Percentiles rank a stretch among this genome's conserved stretches.
phyloP scores from a whole-genome alignment of 2,797 vertebrate species.

The Poliocrania exsul region DNA sequence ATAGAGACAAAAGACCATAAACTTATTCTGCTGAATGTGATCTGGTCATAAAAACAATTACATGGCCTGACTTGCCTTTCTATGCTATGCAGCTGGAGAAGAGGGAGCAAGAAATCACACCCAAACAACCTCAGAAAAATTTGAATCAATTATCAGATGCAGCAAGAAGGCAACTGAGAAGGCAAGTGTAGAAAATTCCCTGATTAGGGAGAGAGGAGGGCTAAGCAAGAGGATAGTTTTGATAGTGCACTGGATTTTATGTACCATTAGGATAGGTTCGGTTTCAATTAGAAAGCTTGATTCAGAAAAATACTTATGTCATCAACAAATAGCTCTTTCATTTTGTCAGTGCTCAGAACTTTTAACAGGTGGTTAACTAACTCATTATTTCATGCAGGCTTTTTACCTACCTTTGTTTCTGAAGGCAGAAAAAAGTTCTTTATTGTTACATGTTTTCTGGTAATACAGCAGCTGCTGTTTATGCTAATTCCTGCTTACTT shows the following conservation, averaged over 20 bases:
- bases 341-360: not conserved
- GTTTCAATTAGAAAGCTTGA: conserved; percentile 44
- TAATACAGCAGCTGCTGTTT: conserved; percentile 71
- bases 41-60: not conserved
- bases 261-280: not conserved
- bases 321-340: not conserved
- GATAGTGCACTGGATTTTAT: not conserved
- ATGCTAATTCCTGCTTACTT: conserved; percentile 79
- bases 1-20: not conserved
- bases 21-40: not conserved
- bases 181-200: not conserved
- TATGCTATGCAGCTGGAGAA: not conserved
- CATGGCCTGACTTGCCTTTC: not conserved
- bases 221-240: not conserved
- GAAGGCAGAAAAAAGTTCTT: conserved; percentile 44
- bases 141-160: not conserved
- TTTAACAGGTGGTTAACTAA: conserved; percentile 64
- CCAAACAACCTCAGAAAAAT: not conserved
- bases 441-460: conserved; percentile 53
- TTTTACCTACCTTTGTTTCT: conserved; percentile 57
- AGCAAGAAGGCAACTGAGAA: not conserved
- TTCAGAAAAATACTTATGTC: not conserved
- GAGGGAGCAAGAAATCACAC: not conserved
- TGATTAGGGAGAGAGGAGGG: not conserved
- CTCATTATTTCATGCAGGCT: conserved; percentile 47